A percentile compares a stretch with the other conserved stretches of the same genome.
Conservation (phyloP, 2,797 vertebrate genomes). For the Gambelia wislizenii region DNA sequence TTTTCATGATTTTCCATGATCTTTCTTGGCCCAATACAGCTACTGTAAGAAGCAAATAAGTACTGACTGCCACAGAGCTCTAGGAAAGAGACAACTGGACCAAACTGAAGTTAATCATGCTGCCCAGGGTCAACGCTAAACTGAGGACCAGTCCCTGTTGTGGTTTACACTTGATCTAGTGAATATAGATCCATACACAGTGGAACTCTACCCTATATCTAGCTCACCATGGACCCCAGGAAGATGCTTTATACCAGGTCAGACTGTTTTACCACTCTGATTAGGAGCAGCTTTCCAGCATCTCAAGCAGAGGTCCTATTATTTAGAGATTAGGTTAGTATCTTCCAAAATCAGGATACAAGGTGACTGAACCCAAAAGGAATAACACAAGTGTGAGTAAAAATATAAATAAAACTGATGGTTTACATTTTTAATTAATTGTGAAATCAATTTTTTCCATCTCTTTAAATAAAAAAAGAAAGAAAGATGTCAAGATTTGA, state of each 20-base stretch:
- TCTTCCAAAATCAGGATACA: neutral
- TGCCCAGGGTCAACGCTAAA: neutral
- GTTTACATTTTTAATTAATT: neutral
- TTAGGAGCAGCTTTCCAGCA: neutral
- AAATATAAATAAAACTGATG: neutral
- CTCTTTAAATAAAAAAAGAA: neutral
- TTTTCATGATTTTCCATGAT: neutral
- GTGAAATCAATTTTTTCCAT: neutral
- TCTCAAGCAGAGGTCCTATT: neutral
- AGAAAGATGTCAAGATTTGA: neutral
- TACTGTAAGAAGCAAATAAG: neutral
- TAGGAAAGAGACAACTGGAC: neutral
- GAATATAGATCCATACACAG: neutral
- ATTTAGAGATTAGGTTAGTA: neutral
- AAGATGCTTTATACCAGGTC: neutral
- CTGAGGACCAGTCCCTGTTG: neutral
- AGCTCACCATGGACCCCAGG: neutral
- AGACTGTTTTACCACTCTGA: neutral
- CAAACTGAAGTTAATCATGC: neutral
- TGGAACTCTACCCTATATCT: neutral
- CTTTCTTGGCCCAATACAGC: neutral
- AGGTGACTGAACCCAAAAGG: neutral
- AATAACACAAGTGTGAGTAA: neutral
- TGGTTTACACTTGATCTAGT: neutral
- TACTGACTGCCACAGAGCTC: too few relatives aligned